phyloP scores from a whole-genome alignment of 2,888 invertebrate genomes.

The Dicyrtomina minuta region DNA sequence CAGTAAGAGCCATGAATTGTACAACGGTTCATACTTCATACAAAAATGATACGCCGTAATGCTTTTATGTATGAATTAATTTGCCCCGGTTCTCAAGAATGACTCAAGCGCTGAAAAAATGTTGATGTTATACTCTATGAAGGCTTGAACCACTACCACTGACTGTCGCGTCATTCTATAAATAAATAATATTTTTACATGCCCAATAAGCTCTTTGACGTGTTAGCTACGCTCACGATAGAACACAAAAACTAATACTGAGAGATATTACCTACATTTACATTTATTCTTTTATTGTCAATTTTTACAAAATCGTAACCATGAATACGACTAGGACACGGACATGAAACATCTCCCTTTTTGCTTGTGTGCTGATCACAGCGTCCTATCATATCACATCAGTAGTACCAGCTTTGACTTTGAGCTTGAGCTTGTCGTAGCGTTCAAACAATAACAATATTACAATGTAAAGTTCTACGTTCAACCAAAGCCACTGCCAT shows the following conservation, averaged over 20 bases:
- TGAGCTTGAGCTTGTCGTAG: too few relatives aligned
- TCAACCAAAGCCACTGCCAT: too few relatives aligned
- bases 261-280: neutral
- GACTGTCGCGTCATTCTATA: conserved; percentile 5
- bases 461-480: too few relatives aligned
- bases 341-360: too few relatives aligned
- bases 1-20: neutral
- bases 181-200: conserved; percentile 7
- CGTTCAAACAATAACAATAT: too few relatives aligned
- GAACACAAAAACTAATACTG: neutral
- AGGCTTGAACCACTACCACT: conserved; percentile 2
- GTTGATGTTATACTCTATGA: neutral
- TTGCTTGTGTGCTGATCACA: too few relatives aligned
- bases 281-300: neutral
- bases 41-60: neutral
- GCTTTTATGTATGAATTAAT: conserved; percentile 11
- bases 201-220: neutral
- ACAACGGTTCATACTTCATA: neutral
- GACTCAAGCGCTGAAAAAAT: conserved; percentile 24
- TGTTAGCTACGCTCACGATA: neutral
- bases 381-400: too few relatives aligned
- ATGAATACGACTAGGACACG: too few relatives aligned
- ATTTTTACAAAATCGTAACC: too few relatives aligned
- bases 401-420: too few relatives aligned
- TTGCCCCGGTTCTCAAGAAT: conserved; percentile 19